phyloP scores from a whole-genome alignment of 2,888 invertebrate species.

The Keiferia lycopersicella region DNA sequence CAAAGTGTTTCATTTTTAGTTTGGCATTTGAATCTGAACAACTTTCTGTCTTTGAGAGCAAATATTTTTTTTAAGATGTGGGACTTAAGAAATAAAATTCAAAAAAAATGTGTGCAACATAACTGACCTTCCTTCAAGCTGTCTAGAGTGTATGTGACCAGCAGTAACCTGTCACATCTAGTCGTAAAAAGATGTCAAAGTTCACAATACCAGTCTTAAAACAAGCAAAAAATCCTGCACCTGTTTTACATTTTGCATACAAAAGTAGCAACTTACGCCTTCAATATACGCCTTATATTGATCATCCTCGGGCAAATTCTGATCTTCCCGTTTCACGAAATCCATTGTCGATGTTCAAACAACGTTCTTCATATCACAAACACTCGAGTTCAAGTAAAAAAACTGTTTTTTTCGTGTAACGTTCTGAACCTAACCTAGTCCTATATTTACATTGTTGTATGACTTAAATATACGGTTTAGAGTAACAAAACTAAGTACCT shows the following conservation, averaged over 20 bases:
- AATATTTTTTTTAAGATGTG: no score
- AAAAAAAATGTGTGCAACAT: neutral
- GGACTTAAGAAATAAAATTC: no score
- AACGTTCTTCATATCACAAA: slow-evolving; percentile 30
- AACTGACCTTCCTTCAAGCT: neutral
- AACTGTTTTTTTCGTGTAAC: slow-evolving; percentile 45
- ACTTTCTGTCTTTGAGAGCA: no score
- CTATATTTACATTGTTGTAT: slow-evolving; percentile 24
- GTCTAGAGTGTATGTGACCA: neutral
- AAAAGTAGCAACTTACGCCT: slow-evolving; percentile 55
- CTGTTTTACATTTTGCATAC: slow-evolving; percentile 24
- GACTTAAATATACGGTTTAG: slow-evolving; percentile 15
- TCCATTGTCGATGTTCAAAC: slow-evolving; percentile 53
- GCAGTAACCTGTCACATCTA: neutral
- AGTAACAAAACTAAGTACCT: neutral
- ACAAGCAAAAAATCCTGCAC: neutral
- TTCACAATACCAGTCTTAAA: slow-evolving; percentile 19
- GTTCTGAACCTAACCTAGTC: slow-evolving; percentile 60
- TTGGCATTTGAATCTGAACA: no score
- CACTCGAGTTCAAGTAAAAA: slow-evolving; percentile 32
- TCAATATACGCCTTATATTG: slow-evolving; percentile 68
- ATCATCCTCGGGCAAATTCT: slow-evolving; percentile 63
- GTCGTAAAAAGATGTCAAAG: slow-evolving; percentile 27
- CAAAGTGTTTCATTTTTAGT: no score
- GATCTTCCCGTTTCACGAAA: slow-evolving; percentile 73